A percentile compares a stretch with the other conserved stretches of the same genome.
Conservation (phyloP, 2,888 invertebrate genomes). For the Andrena flavipes region DNA sequence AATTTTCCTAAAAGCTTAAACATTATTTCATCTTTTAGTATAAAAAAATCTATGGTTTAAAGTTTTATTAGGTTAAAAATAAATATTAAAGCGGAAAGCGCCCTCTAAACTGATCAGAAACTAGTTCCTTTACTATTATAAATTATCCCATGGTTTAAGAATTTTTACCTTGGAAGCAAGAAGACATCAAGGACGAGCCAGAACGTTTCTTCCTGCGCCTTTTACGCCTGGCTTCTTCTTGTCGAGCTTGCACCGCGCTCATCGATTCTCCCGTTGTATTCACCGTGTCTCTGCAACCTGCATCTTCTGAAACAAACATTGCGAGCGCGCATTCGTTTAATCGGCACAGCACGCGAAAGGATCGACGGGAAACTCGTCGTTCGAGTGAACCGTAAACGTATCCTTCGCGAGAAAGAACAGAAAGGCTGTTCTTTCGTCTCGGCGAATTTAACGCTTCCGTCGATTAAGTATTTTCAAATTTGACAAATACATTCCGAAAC, state of each 20-base stretch:
- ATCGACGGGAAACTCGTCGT: not conserved
- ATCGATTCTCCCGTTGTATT: constrained; percentile 80
- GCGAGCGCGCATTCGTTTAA: not conserved
- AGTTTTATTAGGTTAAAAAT: no score
- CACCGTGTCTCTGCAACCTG: constrained; percentile 78
- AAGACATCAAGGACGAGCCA: constrained; percentile 94
- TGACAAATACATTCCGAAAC: not conserved
- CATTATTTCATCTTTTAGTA: no score
- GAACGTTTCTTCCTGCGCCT: constrained; percentile 96
- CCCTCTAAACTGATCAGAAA: no score
- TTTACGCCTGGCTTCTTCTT: constrained; percentile 95
- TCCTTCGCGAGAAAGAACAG: not conserved
- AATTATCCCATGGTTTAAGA: not conserved
- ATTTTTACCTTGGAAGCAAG: constrained; percentile 93
- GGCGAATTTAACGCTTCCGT: not conserved
- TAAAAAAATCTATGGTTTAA: no score
- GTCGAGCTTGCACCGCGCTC: constrained; percentile 87
- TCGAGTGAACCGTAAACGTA: not conserved
- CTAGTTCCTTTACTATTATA: no score
- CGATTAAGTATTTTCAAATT: not conserved
- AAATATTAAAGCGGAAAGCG: no score
- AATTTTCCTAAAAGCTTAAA: no score
- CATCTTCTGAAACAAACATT: constrained; percentile 80
- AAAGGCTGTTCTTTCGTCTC: not conserved
- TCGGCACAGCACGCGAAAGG: not conserved